A percentile compares a stretch with the other conserved stretches of the same genome.
phyloP scores from a whole-genome alignment of 2,888 invertebrate species.

The Drepanosiphum platanoidis region DNA sequence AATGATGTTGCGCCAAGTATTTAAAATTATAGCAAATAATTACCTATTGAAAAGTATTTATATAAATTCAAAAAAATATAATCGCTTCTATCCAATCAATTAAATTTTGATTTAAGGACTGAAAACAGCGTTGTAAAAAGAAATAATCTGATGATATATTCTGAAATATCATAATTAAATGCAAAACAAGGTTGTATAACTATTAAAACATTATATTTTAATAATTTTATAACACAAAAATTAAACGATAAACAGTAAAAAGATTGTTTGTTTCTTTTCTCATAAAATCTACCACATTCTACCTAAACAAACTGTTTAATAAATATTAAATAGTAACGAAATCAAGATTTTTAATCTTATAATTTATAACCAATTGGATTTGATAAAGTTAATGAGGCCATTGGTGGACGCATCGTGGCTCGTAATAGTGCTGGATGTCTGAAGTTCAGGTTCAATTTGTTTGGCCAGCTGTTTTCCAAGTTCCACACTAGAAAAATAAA shows the following conservation, averaged over 20 bases:
- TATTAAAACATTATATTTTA: not conserved
- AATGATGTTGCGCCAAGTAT: no score
- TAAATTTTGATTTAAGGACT: no score
- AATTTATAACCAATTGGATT: constrained; percentile 66
- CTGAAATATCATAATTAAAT: not conserved
- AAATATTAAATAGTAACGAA: constrained; percentile 5
- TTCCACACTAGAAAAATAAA: constrained; percentile 82
- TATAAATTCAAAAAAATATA: no score
- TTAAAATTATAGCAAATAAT: no score
- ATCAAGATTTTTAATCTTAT: not conserved
- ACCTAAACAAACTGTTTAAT: constrained; percentile 22
- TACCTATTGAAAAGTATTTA: no score
- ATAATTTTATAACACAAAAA: constrained; percentile 32
- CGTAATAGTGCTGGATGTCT: constrained; percentile 74
- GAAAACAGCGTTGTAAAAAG: not conserved
- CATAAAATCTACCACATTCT: constrained; percentile 16
- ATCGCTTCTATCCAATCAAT: no score
- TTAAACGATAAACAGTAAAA: constrained; percentile 47
- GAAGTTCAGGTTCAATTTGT: constrained; percentile 95
- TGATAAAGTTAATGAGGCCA: constrained; percentile 95
- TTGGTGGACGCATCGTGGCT: constrained; percentile 96
- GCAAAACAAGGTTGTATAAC: not conserved
- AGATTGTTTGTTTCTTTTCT: constrained; percentile 27
- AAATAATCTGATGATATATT: no score
- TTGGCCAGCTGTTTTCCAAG: constrained; percentile 98